Conservation (phyloP, 2,797 vertebrate genomes). For the Epinephelus awoara region DNA sequence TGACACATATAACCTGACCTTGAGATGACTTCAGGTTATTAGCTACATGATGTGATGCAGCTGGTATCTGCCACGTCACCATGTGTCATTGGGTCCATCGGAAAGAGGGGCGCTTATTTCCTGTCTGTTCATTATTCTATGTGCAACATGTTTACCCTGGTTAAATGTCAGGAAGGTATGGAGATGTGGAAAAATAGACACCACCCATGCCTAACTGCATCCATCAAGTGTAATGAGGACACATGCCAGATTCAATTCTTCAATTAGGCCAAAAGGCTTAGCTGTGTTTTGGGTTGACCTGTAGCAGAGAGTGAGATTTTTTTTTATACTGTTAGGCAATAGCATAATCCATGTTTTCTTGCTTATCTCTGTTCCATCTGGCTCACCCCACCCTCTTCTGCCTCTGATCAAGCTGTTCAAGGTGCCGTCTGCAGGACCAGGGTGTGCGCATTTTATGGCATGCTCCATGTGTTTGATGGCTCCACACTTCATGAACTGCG, state of each 20-base stretch:
- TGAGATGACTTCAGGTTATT: too few relatives aligned
- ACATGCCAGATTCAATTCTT: not conserved
- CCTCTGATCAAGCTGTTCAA: conserved; percentile 86
- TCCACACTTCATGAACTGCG: conserved; percentile 93
- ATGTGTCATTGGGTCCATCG: too few relatives aligned
- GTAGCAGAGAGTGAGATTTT: not conserved
- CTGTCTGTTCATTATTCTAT: too few relatives aligned
- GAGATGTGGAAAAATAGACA: too few relatives aligned
- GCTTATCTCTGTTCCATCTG: conserved; percentile 1
- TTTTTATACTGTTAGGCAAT: not conserved
- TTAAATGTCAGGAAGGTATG: too few relatives aligned
- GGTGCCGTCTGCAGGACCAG: conserved; percentile 90
- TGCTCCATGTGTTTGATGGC: conserved; percentile 90
- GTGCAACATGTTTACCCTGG: too few relatives aligned
- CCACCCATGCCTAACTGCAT: not conserved
- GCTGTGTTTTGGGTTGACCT: not conserved
- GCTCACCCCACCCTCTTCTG: not conserved
- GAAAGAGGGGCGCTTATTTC: too few relatives aligned
- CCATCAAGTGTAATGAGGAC: not conserved
- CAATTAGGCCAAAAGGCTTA: not conserved
- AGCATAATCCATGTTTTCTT: not conserved
- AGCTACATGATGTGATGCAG: too few relatives aligned
- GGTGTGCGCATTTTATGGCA: conserved; percentile 92
- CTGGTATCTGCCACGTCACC: too few relatives aligned
- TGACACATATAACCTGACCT: too few relatives aligned